phyloP scores from a whole-genome alignment of 2,888 invertebrate genomes.

The Podotricha telesiphe region DNA sequence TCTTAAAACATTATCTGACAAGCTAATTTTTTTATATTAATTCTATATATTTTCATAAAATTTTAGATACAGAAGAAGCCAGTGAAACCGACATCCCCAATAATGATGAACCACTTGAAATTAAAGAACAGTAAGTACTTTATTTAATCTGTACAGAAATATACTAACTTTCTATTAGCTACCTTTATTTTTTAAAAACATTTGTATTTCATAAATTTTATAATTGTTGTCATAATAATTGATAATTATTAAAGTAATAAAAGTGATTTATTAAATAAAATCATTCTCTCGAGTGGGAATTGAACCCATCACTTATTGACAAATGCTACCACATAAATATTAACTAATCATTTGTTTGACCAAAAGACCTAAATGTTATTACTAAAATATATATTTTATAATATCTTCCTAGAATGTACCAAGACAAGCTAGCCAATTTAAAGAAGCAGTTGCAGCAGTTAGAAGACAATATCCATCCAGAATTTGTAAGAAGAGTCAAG shows the following conservation, averaged over 20 bases:
- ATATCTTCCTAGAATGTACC: slow-evolving; percentile 87
- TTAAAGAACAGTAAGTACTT: slow-evolving; percentile 91
- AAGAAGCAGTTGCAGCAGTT: slow-evolving; percentile 95
- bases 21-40: neutral
- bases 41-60: slow-evolving; percentile 27
- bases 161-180: too few species aligned
- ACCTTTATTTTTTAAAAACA: too few species aligned
- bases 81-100: slow-evolving; percentile 96
- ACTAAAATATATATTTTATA: neutral
- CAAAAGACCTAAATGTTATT: too few species aligned
- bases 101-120: slow-evolving; percentile 91
- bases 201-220: too few species aligned
- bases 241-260: too few species aligned
- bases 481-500: slow-evolving; percentile 91
- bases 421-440: slow-evolving; percentile 93
- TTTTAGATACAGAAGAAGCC: slow-evolving; percentile 95
- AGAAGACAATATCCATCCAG: slow-evolving; percentile 93
- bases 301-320: too few species aligned
- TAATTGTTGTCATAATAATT: too few species aligned
- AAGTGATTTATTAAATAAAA: too few species aligned
- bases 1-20: neutral
- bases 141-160: too few species aligned
- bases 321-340: too few species aligned
- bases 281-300: too few species aligned
- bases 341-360: too few species aligned